Percentiles rank a stretch among this genome's conserved stretches.
Conservation (phyloP, 2,888 invertebrate species). For the Melieria picta region DNA sequence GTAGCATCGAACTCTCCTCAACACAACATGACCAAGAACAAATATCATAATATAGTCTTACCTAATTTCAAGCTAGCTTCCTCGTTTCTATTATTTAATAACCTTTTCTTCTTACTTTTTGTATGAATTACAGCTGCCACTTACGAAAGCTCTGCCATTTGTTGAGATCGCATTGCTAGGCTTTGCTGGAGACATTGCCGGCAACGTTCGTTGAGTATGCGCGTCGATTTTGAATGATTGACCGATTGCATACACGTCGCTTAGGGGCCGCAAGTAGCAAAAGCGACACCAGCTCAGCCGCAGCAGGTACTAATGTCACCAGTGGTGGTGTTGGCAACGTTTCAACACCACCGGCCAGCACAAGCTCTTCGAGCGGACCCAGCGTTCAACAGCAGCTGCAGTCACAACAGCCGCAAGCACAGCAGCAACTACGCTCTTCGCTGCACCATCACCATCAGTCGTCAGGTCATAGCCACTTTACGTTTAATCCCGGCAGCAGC, state of each 20-base stretch:
- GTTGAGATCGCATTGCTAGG: no score
- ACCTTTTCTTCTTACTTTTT: no score
- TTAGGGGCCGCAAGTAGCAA: constrained; percentile 58
- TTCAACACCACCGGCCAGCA: constrained; percentile 53
- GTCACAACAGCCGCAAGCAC: constrained; percentile 37
- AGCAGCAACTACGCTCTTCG: constrained; percentile 38
- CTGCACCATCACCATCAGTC: constrained; percentile 45
- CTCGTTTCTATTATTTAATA: no score
- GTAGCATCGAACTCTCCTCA: no score
- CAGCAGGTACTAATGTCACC: constrained; percentile 37
- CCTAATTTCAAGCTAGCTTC: no score
- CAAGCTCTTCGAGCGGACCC: constrained; percentile 55
- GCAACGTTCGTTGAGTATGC: background rate
- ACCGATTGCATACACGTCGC: constrained; percentile 60
- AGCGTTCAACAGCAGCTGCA: constrained; percentile 41
- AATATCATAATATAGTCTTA: no score
- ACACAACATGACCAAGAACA: no score
- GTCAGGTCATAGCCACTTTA: constrained; percentile 48
- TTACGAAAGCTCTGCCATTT: no score
- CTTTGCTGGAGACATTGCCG: no score
- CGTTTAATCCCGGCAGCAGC: constrained; percentile 53
- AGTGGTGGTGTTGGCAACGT: constrained; percentile 41
- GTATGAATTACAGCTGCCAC: no score
- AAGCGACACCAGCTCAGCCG: constrained; percentile 42
- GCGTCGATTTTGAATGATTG: constrained; percentile 57